phyloP scores from a whole-genome alignment of 2,888 invertebrate species.

The Latrodectus hesperus region DNA sequence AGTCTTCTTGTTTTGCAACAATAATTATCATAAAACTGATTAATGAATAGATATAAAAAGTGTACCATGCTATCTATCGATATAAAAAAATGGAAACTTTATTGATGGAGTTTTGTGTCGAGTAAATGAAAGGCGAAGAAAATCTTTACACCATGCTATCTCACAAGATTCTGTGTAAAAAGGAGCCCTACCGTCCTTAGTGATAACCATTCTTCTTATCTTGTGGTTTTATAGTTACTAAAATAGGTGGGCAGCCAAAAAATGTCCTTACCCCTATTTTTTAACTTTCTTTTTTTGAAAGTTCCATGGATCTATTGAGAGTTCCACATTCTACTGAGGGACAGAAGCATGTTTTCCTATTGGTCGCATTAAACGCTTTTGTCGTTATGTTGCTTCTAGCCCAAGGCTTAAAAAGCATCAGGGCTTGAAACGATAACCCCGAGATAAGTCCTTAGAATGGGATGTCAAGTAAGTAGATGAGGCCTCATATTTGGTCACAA shows the following conservation, averaged over 20 bases:
- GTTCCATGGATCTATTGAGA: constrained; percentile 18
- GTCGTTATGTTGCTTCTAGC: constrained; percentile 42
- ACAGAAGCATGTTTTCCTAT: constrained; percentile 51
- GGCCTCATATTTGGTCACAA: constrained; percentile 41
- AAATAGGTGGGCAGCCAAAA: constrained; percentile 26
- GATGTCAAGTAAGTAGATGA: not conserved
- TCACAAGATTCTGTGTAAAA: not conserved
- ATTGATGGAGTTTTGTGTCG: not conserved
- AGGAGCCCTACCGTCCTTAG: constrained; percentile 1
- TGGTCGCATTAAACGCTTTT: constrained; percentile 65
- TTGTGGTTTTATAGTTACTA: constrained; percentile 58
- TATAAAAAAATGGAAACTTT: not conserved
- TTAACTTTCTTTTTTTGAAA: not conserved
- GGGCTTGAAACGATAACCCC: constrained; percentile 60
- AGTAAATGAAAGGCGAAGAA: not conserved
- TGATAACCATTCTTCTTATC: constrained; percentile 60
- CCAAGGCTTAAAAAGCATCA: constrained; percentile 56
- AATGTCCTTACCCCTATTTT: constrained; percentile 25
- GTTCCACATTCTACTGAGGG: constrained; percentile 1
- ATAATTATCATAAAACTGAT: too few relatives aligned
- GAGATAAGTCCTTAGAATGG: constrained; percentile 30
- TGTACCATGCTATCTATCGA: too few relatives aligned
- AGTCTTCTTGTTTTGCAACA: too few relatives aligned
- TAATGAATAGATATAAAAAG: too few relatives aligned
- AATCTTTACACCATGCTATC: not conserved